Evolutionary conservation across 2,888 invertebrate genomes (phyloP), one percentile per base, ranked within the genome.

Genomic region (Drosophila incognita): DNA sequence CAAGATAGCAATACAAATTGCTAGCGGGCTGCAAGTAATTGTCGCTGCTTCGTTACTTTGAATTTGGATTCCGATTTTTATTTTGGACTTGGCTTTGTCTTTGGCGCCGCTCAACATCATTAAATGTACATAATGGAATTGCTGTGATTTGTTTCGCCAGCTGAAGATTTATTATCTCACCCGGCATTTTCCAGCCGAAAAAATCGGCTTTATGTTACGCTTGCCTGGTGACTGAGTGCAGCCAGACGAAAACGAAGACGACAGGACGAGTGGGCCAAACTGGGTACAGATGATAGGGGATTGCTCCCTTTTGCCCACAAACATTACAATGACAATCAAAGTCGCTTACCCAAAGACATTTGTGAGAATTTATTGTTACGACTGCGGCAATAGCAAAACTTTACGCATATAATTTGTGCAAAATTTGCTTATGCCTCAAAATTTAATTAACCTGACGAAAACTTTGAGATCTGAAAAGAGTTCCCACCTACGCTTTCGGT

Each of bases 81-180:
- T 60, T 68, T 40, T 38, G 58, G 69, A 61, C 61, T 57, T 42
- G 69, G 54, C 35, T 49, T 68, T 27, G 51, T 36, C 61, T 74
- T 69, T 64, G 65, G 40, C 53, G 67, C 42, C 65, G 68, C 82
- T 82, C 89, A 75, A 86, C 87, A 90, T 90, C 87, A 90, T 90
- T 90, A 87, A 87, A 89, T 82, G 87, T 87, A 84, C 79, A 83
- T 89, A 87, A 86, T 90, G 85, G 81, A 87, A 88, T 90, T 83
- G 82, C 87, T 86, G 87, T 86, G 87, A 87, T 87, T 87, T 90
- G 87, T 90, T 87, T 83, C 80, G 63, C 48, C 31, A 74, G 80
- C 78, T 61, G 61, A 78, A 82, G 89, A 87, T 87, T 87, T 87
- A 90, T 87, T 89, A 83, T 86, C 86, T 81, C 89, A 46, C 65